phyloP scores from a whole-genome alignment of 2,888 invertebrate species.

The Macrophya alboannulata region DNA sequence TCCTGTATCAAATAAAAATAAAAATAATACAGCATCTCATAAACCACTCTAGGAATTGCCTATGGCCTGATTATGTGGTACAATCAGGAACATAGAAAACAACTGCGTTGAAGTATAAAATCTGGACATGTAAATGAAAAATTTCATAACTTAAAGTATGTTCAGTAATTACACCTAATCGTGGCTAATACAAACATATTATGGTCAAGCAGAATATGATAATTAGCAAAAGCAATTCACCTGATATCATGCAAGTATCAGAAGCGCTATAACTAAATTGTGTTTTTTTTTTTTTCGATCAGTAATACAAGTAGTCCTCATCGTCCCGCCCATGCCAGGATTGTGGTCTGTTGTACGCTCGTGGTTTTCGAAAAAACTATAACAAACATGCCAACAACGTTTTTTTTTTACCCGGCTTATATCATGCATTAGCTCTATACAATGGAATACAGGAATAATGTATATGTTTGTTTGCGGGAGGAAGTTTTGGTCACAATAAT shows the following conservation, averaged over 20 bases:
- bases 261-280: constrained; percentile 69
- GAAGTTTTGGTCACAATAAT: neutral
- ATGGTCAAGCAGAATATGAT: constrained; percentile 27
- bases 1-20: neutral
- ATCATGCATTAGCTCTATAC: constrained; percentile 67
- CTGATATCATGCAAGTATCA: constrained; percentile 77
- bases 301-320: constrained; percentile 78
- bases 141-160: neutral
- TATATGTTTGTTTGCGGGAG: constrained; percentile 35
- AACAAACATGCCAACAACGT: constrained; percentile 77
- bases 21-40: neutral
- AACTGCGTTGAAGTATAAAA: neutral
- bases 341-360: constrained; percentile 71
- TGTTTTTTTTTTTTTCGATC: constrained; percentile 70
- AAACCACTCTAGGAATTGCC: neutral
- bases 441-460: constrained; percentile 49
- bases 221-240: constrained; percentile 69
- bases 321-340: constrained; percentile 71
- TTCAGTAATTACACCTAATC: neutral
- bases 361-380: constrained; percentile 74
- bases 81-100: neutral
- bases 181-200: neutral
- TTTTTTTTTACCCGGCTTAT: constrained; percentile 73
- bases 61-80: neutral
- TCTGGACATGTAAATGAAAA: neutral